Conservation (phyloP, 2,797 vertebrate species). For the Huso huso region DNA sequence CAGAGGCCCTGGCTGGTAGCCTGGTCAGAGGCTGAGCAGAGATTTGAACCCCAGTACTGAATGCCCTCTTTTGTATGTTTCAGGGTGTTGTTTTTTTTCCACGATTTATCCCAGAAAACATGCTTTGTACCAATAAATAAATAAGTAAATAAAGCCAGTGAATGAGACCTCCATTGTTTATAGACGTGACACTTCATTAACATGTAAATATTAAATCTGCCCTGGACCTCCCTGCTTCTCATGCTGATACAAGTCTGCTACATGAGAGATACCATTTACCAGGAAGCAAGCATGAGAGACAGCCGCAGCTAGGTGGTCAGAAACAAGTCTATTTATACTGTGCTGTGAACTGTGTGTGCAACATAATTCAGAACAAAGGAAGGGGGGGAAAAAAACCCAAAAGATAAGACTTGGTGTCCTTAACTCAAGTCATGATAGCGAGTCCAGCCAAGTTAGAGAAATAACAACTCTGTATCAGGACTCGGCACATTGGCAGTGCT, state of each 20-base stretch:
- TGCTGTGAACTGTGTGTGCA: slow-evolving; percentile 19
- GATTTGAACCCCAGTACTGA: too few relatives aligned
- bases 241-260: slow-evolving; percentile 41
- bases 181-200: background rate
- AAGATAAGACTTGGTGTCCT: background rate
- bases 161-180: background rate
- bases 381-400: slow-evolving; percentile 14
- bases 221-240: slow-evolving; percentile 1
- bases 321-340: slow-evolving; percentile 48
- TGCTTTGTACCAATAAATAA: too few relatives aligned
- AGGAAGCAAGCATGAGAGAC: slow-evolving; percentile 46
- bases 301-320: slow-evolving; percentile 28
- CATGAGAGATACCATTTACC: slow-evolving; percentile 54
- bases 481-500: too few relatives aligned
- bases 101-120: too few relatives aligned
- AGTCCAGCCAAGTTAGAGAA: too few relatives aligned
- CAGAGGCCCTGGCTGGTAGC: too few relatives aligned
- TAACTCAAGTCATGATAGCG: too few relatives aligned
- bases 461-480: too few relatives aligned
- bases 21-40: too few relatives aligned
- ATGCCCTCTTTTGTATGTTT: too few relatives aligned
- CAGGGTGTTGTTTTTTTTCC: too few relatives aligned
- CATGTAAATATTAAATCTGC: background rate
- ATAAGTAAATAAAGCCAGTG: too few relatives aligned
- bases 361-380: slow-evolving; percentile 29